Percentiles rank a stretch among this genome's conserved stretches.
Evolutionary conservation across 2,797 vertebrate species (phyloP).

Genomic region (Acridotheres tristis): DNA sequence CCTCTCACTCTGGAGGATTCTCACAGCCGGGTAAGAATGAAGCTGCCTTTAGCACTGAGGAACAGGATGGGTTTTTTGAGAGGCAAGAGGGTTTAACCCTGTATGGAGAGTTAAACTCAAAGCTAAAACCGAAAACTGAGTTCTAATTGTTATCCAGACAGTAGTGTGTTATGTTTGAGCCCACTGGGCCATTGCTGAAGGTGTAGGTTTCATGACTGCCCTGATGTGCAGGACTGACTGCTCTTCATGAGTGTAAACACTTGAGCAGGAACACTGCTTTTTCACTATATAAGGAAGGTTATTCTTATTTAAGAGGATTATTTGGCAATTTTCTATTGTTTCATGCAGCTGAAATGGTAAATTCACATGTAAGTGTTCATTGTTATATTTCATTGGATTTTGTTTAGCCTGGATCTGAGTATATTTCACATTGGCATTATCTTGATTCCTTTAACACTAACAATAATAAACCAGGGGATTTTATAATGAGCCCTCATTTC

Average conservation of each 20-base stretch:
- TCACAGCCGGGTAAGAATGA: neutral
- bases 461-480: conserved; percentile 27
- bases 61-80: neutral
- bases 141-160: neutral
- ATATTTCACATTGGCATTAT: neutral
- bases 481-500: conserved; percentile 36
- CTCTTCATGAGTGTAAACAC: neutral
- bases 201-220: neutral
- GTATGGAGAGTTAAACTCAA: neutral
- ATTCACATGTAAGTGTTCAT: neutral
- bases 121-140: neutral
- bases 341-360: neutral
- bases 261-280: neutral
- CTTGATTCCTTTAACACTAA: neutral
- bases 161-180: neutral
- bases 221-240: neutral
- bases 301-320: neutral
- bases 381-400: neutral
- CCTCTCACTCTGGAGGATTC: neutral
- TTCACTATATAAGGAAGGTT: neutral
- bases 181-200: neutral
- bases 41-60: fast-evolving
- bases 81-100: neutral
- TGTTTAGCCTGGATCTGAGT: neutral
- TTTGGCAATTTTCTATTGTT: neutral